phyloP scores from a whole-genome alignment of 2,888 invertebrate genomes.

The Pantelozetes paolii region DNA sequence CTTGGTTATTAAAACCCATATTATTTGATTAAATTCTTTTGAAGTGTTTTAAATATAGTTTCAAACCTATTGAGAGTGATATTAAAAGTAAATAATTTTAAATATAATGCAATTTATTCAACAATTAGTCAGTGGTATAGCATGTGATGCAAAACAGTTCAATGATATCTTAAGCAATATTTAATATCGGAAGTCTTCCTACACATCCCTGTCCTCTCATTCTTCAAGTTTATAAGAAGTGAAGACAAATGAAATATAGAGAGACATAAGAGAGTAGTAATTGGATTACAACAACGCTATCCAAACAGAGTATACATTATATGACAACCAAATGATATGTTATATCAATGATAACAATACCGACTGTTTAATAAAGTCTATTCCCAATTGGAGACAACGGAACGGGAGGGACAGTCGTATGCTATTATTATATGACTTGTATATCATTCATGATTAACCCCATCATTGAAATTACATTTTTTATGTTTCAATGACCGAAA shows the following conservation, averaged over 20 bases:
- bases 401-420: constrained; percentile 5
- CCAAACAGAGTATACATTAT: constrained; percentile 16
- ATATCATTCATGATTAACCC: constrained; percentile 27
- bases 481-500: neutral
- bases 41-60: no score
- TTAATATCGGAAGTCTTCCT: neutral
- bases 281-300: constrained; percentile 14
- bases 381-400: neutral
- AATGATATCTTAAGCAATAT: no score
- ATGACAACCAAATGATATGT: constrained; percentile 5
- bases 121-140: no score
- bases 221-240: neutral
- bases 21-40: no score
- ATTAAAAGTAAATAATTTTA: no score
- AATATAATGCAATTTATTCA: no score
- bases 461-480: constrained; percentile 22
- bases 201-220: neutral
- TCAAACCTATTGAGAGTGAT: no score
- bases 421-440: no score
- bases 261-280: neutral
- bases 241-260: neutral
- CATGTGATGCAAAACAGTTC: no score
- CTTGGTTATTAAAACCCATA: no score
- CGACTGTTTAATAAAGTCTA: neutral
- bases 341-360: neutral